phyloP scores from a whole-genome alignment of 2,113 vertebrate genomes.

The Solenodon paradoxus region DNA sequence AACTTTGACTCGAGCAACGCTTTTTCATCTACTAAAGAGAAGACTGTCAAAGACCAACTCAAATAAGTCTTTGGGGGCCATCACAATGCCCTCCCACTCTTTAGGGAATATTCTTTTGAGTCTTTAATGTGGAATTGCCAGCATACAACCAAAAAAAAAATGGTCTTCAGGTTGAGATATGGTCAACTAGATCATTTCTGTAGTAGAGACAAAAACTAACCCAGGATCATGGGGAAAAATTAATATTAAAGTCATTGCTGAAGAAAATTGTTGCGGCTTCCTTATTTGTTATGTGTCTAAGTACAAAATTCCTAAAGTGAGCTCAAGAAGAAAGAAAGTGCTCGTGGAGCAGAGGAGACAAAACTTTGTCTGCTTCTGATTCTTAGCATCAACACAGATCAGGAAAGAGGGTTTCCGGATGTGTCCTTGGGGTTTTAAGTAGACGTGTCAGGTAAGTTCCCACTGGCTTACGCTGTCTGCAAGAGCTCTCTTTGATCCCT shows the following conservation, averaged over 20 bases:
- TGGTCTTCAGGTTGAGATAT: not conserved
- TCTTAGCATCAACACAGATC: too few relatives aligned
- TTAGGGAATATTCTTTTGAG: not conserved
- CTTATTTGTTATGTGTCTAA: not conserved
- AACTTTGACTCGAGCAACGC: not conserved
- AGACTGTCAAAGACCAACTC: not conserved
- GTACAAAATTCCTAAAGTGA: too few relatives aligned
- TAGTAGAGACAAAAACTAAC: not conserved
- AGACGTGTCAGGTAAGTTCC: too few relatives aligned
- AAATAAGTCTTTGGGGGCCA: not conserved
- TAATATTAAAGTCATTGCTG: too few relatives aligned
- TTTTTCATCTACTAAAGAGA: not conserved
- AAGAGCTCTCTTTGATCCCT: too few relatives aligned
- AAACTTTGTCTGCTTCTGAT: too few relatives aligned
- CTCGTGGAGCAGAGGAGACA: too few relatives aligned
- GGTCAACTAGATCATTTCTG: not conserved
- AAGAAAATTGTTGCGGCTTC: not conserved
- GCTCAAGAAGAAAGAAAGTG: too few relatives aligned
- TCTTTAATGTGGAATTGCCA: not conserved
- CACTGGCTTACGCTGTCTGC: too few relatives aligned
- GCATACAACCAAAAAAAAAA: not conserved
- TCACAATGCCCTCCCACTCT: not conserved
- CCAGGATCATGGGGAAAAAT: not conserved
- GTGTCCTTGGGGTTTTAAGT: too few relatives aligned
- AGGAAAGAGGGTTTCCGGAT: too few relatives aligned